Percentiles rank a stretch among this genome's conserved stretches.
Evolutionary conservation across 2,797 vertebrate species (phyloP).

Genomic region (Coilia nasus): DNA sequence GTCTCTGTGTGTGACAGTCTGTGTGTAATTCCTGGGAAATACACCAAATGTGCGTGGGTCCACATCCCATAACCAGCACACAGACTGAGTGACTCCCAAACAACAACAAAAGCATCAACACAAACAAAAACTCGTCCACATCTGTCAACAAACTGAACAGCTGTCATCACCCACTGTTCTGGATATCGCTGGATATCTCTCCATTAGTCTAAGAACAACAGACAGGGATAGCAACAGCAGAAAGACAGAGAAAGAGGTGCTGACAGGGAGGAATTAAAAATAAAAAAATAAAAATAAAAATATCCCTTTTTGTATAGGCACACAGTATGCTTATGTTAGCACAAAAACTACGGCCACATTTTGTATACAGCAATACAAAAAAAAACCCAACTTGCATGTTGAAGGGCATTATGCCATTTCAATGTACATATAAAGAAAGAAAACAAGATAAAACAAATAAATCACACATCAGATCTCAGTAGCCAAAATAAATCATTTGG

Average conservation of each 20-base stretch:
- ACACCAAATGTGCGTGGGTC: neutral
- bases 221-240: neutral
- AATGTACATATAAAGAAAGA: too few relatives aligned
- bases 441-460: too few relatives aligned
- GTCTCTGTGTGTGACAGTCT: neutral
- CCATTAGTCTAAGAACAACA: neutral
- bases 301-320: too few relatives aligned
- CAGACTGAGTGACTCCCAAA: neutral
- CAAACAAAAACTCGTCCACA: neutral
- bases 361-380: too few relatives aligned
- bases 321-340: too few relatives aligned
- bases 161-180: neutral
- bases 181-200: neutral
- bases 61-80: neutral
- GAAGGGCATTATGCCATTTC: too few relatives aligned
- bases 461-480: too few relatives aligned
- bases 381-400: too few relatives aligned
- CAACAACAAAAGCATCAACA: neutral
- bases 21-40: neutral
- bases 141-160: neutral
- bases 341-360: too few relatives aligned
- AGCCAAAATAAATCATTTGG: too few relatives aligned
- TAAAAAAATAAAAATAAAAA: too few relatives aligned
- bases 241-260: neutral
- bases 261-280: neutral